Conservation (phyloP, 2,113 vertebrate species). For the Hylia prasina region DNA sequence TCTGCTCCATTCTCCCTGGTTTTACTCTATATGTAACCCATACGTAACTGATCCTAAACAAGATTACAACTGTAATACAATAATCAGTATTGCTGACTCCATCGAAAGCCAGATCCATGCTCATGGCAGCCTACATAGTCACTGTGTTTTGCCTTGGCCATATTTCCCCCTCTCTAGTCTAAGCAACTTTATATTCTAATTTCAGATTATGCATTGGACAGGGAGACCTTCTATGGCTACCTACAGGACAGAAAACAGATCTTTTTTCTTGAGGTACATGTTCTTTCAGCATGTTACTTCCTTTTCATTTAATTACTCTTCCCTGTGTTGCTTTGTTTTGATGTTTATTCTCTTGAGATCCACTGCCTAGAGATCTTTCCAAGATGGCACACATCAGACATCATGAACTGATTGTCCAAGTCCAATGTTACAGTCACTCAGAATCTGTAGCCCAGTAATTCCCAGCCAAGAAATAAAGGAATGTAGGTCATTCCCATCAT, state of each 20-base stretch:
- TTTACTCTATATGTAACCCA: neutral
- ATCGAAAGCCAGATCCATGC: rapidly evolving
- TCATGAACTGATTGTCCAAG: neutral
- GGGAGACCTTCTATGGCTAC: slow-evolving; percentile 72
- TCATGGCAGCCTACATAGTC: neutral
- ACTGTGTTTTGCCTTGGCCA: neutral
- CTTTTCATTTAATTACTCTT: neutral
- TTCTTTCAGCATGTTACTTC: neutral
- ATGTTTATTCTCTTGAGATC: neutral
- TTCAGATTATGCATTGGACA: slow-evolving; percentile 75
- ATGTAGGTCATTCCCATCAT: neutral
- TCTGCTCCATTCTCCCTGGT: neutral
- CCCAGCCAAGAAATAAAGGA: neutral
- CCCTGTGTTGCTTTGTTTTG: neutral
- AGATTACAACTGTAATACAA: neutral
- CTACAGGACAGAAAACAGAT: slow-evolving; percentile 79
- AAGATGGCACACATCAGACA: neutral
- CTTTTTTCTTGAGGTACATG: slow-evolving; percentile 85
- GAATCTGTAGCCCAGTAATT: neutral
- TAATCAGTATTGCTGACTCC: neutral
- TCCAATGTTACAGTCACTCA: neutral
- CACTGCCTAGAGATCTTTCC: neutral
- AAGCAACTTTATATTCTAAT: neutral
- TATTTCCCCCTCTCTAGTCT: neutral
- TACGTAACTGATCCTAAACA: neutral